Evolutionary conservation across 2,888 invertebrate genomes (phyloP).

Genomic region (Aelia acuminata): DNA sequence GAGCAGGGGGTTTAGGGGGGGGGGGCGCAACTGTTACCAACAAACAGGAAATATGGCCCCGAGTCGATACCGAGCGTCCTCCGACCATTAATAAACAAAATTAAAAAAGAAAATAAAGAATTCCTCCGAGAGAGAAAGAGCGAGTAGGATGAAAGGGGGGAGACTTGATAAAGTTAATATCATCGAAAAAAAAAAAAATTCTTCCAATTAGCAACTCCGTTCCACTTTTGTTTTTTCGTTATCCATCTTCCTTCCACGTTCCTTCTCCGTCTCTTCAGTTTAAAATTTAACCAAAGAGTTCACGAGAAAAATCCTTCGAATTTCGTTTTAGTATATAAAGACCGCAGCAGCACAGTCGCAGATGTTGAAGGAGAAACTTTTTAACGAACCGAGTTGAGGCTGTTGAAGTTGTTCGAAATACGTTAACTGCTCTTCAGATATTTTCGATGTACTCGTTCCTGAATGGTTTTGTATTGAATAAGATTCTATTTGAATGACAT

Average conservation of each 20-base stretch:
- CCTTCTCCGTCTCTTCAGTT: neutral
- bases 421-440: neutral
- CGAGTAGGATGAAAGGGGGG: neutral
- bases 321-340: neutral
- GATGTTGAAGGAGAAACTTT: neutral
- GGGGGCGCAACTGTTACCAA: conserved; percentile 23
- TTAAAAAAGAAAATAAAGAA: conserved; percentile 44
- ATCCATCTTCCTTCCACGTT: neutral
- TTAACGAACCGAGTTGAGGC: neutral
- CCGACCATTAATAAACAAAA: conserved; percentile 38
- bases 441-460: neutral
- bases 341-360: neutral
- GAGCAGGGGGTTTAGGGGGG: too few relatives aligned
- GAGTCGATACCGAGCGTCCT: neutral
- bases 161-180: conserved; percentile 13
- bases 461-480: neutral
- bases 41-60: conserved; percentile 49
- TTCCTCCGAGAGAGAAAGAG: neutral
- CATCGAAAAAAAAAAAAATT: neutral
- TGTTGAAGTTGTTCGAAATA: neutral
- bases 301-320: neutral
- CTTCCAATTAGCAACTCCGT: conserved; percentile 1
- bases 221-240: neutral
- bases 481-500: neutral
- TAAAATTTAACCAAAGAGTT: neutral